Conservation (phyloP, 2,888 invertebrate genomes). For the Volucella inflata region DNA sequence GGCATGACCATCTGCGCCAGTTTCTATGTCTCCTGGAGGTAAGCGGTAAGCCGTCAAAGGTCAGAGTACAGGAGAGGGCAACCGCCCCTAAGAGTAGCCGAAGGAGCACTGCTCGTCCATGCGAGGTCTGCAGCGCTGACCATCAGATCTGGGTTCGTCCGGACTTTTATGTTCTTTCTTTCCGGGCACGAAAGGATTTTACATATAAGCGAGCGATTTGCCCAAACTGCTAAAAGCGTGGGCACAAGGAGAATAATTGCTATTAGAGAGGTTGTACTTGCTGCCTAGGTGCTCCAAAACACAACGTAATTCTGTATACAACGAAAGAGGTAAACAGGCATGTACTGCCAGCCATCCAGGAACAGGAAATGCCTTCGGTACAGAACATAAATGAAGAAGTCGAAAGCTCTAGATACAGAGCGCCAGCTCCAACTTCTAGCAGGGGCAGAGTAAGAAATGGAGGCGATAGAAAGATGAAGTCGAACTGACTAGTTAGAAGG, state of each 20-base stretch:
- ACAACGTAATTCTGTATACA: slow-evolving; percentile 2
- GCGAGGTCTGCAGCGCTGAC: background rate
- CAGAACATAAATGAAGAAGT: too few relatives aligned
- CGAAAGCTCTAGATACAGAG: background rate
- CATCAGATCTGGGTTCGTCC: slow-evolving; percentile 4
- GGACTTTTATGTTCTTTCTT: background rate
- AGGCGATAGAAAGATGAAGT: background rate
- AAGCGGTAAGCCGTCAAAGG: too few relatives aligned
- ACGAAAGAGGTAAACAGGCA: background rate
- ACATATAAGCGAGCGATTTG: slow-evolving; percentile 1
- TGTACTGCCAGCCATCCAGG: background rate
- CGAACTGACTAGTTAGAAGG: background rate
- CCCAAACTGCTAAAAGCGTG: slow-evolving; percentile 7
- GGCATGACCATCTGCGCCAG: background rate
- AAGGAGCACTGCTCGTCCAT: background rate
- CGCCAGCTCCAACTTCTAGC: background rate
- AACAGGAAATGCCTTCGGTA: background rate
- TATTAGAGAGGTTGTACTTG: background rate
- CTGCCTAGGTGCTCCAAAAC: slow-evolving; percentile 13
- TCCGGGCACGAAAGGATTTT: slow-evolving; percentile 4
- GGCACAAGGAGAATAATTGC: slow-evolving; percentile 25
- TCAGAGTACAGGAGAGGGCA: background rate
- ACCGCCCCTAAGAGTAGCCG: background rate
- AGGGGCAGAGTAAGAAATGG: too few relatives aligned
- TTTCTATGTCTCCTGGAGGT: background rate